phyloP scores from a whole-genome alignment of 2,888 invertebrate species.

The Limnephilus rhombicus region DNA sequence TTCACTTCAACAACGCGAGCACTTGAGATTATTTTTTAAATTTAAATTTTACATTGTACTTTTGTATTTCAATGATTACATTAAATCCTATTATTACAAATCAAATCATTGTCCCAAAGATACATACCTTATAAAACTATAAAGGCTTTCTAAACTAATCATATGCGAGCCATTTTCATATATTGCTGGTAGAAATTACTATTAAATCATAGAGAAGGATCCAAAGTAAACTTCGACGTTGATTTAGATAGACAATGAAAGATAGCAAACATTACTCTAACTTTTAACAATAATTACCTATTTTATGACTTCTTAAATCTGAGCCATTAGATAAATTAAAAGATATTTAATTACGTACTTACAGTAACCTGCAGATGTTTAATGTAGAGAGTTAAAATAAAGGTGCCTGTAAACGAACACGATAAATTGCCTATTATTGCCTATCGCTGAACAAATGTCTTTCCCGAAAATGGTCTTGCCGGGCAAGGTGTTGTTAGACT shows the following conservation, averaged over 20 bases:
- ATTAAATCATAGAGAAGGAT: slow-evolving; percentile 56
- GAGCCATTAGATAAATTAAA: slow-evolving; percentile 64
- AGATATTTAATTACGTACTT: slow-evolving; percentile 57
- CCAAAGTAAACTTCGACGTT: slow-evolving; percentile 60
- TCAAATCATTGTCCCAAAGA: slow-evolving; percentile 59
- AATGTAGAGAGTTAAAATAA: slow-evolving; percentile 42
- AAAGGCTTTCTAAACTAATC: slow-evolving; percentile 57
- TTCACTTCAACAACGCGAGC: slow-evolving; percentile 51
- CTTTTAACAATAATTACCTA: slow-evolving; percentile 68
- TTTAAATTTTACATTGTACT: slow-evolving; percentile 46
- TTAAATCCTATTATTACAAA: slow-evolving; percentile 56
- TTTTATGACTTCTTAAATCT: slow-evolving; percentile 67
- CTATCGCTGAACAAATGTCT: too few relatives aligned
- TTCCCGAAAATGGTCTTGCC: too few relatives aligned
- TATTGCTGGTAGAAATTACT: slow-evolving; percentile 59
- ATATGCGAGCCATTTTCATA: slow-evolving; percentile 60
- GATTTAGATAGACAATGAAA: slow-evolving; percentile 62
- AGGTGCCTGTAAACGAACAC: too few relatives aligned
- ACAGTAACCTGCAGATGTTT: slow-evolving; percentile 52
- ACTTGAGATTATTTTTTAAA: slow-evolving; percentile 53
- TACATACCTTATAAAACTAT: slow-evolving; percentile 66
- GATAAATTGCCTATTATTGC: too few relatives aligned
- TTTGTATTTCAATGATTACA: slow-evolving; percentile 51
- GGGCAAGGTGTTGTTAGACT: too few relatives aligned
- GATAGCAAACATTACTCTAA: slow-evolving; percentile 64